Evolutionary conservation across 2,888 invertebrate genomes (phyloP).

Genomic region (Charanyca ferruginea): DNA sequence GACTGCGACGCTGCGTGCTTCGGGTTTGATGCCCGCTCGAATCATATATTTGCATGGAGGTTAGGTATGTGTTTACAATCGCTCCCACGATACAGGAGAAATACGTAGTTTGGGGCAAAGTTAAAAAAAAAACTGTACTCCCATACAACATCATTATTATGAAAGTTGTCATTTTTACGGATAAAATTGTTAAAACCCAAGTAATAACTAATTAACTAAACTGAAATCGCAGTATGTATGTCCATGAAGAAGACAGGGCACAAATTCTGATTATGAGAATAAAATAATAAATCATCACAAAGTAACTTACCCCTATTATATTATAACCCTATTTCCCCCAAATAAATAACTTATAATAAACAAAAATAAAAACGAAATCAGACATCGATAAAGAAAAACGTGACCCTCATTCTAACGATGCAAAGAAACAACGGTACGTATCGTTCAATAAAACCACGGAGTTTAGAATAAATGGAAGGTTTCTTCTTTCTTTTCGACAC

Average conservation of each 20-base stretch:
- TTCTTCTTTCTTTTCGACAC: neutral
- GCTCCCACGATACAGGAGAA: no score
- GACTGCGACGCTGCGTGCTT: no score
- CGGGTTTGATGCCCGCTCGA: no score
- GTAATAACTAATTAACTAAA: neutral
- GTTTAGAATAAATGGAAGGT: conserved; percentile 6
- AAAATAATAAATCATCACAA: conserved; percentile 26
- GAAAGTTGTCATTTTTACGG: no score
- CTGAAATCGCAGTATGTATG: neutral
- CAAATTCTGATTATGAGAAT: neutral
- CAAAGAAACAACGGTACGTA: conserved; percentile 17
- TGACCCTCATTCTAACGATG: conserved; percentile 40
- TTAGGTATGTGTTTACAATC: no score
- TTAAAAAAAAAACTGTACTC: no score
- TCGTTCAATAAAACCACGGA: conserved; percentile 22
- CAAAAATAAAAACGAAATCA: conserved; percentile 49
- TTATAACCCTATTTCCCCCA: conserved; percentile 23
- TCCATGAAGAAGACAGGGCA: neutral
- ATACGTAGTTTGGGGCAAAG: no score
- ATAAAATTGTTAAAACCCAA: no score
- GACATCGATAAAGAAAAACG: conserved; percentile 36
- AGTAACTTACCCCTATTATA: conserved; percentile 15
- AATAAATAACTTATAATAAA: conserved; percentile 42
- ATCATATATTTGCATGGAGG: no score
- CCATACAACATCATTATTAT: no score